Percentiles rank a stretch among this genome's conserved stretches.
phyloP scores from a whole-genome alignment of 2,888 invertebrate genomes.

The Sarcophaga carnaria region DNA sequence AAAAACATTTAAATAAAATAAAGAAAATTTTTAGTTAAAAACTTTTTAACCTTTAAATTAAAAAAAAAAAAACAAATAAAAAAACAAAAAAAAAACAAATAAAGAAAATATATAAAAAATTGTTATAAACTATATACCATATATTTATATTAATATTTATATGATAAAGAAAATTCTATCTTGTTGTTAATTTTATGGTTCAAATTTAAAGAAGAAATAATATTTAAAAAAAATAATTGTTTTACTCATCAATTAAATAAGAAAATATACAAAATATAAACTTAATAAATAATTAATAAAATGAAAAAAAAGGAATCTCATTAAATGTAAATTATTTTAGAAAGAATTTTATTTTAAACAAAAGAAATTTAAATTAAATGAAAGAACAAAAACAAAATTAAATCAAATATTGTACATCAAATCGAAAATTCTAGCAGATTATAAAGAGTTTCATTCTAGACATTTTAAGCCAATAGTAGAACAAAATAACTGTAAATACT shows the following conservation, averaged over 20 bases:
- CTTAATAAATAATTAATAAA: conserved; percentile 56
- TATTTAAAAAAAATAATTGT: conserved; percentile 74
- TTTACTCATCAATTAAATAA: conserved; percentile 52
- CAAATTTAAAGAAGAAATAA: conserved; percentile 70
- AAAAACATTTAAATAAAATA: not conserved
- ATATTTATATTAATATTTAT: conserved; percentile 28
- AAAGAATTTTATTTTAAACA: not conserved
- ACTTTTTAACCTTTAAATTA: conserved; percentile 22
- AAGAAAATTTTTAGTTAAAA: conserved; percentile 32
- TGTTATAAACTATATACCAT: conserved; percentile 52
- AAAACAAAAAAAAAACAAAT: conserved; percentile 28
- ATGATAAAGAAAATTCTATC: conserved; percentile 57
- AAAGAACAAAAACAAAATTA: conserved; percentile 1
- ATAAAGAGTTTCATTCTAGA: conserved; percentile 60
- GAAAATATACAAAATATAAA: conserved; percentile 53
- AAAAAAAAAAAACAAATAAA: too few relatives aligned
- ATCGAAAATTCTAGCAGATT: conserved; percentile 47
- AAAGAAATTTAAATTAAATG: conserved; percentile 11
- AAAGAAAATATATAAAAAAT: conserved; percentile 33
- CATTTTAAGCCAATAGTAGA: conserved; percentile 55
- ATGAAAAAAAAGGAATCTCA: not conserved
- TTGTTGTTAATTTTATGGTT: conserved; percentile 72
- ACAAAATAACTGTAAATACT: conserved; percentile 56
- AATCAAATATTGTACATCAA: conserved; percentile 49
- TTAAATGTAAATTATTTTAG: conserved; percentile 23